Evolutionary conservation across 2,888 invertebrate genomes (phyloP), one percentile per base, ranked within the genome.

Genomic region (Stenurella melanura): DNA sequence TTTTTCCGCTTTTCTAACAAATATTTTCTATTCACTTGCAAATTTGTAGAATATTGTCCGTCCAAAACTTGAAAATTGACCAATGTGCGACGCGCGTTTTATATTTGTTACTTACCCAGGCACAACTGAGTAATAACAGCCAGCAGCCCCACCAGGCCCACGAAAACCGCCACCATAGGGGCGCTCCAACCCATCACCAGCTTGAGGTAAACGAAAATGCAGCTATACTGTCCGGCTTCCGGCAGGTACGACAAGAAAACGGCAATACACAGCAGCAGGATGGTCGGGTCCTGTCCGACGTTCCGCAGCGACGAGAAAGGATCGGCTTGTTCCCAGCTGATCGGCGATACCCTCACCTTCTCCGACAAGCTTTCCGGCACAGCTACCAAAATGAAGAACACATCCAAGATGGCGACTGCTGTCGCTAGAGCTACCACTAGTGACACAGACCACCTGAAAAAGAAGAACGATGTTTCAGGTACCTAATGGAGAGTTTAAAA

Each of bases 301-400:
- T 96, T 96, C 79, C 95, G 92, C 78, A 98, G 90, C n/a, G 97
- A 95, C 91, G 96, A 94, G 90, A 99, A 99, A 5, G 99, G 99
- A 92, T 99, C 99, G 3, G 98, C 98, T 89, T 98, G 96, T 89
- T 99, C 98, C 98, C 98, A 98, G 85, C 96, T 96, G 86, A 98
- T 96, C 66, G 96, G 95, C 30, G 95, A 95, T 76, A 95, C 95
- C 50, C 89, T 86, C 21, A 89, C 88, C 91, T 98, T 98, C 90
- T 98, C 98, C 30, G 99, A 98, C 84, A 99, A 92, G 86, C 98
- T 98, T 91, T 99, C 99, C 30, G 99, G 99, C 84, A 99, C 99
- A 73, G 97, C 97, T 72, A 98, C 97, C 89, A 99, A 93, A 85
- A 99, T 99, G 91, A 99, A 99, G 90, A 99, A 95, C 61, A 99